Conservation (phyloP, 92 coral and sea anemone genomes). For the Chrysogorgia sp. region DNA sequence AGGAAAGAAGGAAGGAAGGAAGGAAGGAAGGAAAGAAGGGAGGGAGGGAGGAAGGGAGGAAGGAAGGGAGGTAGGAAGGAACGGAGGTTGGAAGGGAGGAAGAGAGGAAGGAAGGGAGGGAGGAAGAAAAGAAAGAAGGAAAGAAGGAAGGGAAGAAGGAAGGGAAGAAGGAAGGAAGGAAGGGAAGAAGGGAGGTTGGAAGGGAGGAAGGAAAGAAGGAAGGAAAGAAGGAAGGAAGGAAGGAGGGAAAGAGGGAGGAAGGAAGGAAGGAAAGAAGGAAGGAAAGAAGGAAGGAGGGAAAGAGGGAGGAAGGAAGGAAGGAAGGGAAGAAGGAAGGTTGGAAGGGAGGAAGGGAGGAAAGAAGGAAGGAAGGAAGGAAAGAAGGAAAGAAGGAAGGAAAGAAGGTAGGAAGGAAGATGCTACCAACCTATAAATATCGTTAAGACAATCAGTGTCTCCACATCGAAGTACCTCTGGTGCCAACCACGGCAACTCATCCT, state of each 20-base stretch:
- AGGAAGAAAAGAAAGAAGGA: constrained; percentile 41
- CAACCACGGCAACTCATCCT: constrained; percentile 39
- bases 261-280: neutral
- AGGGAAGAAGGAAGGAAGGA: constrained; percentile 59
- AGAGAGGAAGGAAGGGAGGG: constrained; percentile 64
- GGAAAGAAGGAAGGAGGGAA: constrained; percentile 15
- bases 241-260: constrained; percentile 19
- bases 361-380: constrained; percentile 9
- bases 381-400: neutral
- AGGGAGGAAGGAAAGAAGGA: constrained; percentile 39
- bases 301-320: constrained; percentile 14
- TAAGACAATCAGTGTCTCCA: constrained; percentile 16
- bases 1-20: constrained; percentile 32
- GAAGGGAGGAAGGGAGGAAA: constrained; percentile 40
- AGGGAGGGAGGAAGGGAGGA: neutral
- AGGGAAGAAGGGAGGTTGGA: constrained; percentile 29
- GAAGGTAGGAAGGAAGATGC: neutral
- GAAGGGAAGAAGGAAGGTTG: constrained; percentile 59
- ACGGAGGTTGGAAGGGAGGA: constrained; percentile 26
- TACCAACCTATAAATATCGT: constrained; percentile 28
- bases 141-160: constrained; percentile 55
- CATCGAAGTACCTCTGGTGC: constrained; percentile 15
- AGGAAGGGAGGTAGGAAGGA: constrained; percentile 33
- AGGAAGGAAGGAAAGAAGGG: constrained; percentile 16
- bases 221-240: constrained; percentile 4